phyloP scores from a whole-genome alignment of 2,888 invertebrate species.

The Arge pagana region DNA sequence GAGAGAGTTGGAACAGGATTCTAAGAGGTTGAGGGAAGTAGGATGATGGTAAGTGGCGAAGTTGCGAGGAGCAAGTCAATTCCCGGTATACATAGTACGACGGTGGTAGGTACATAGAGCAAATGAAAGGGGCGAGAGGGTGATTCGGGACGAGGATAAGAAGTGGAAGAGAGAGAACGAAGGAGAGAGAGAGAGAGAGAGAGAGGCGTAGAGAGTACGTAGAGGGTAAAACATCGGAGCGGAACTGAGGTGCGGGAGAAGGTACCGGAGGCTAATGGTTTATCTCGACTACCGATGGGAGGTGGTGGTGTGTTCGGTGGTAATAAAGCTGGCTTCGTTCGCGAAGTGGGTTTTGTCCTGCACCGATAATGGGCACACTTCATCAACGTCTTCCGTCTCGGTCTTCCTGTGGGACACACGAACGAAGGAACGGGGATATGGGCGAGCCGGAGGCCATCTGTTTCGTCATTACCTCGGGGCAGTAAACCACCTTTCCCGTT shows the following conservation, averaged over 20 bases:
- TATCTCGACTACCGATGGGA: constrained; percentile 31
- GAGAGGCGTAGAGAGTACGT: not conserved
- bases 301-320: constrained; percentile 48
- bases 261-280: constrained; percentile 7
- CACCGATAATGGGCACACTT: constrained; percentile 56
- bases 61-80: no score
- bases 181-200: not conserved
- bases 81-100: no score
- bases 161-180: not conserved
- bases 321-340: constrained; percentile 54
- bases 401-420: constrained; percentile 49
- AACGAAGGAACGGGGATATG: constrained; percentile 27
- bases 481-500: constrained; percentile 52
- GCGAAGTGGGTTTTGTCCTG: constrained; percentile 54
- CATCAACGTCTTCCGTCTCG: constrained; percentile 48
- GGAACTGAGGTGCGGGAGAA: not conserved
- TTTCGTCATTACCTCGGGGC: constrained; percentile 57
- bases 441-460: constrained; percentile 52
- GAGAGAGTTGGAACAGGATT: no score
- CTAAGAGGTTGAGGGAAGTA: no score
- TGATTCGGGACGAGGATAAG: no score
- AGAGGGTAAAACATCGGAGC: constrained; percentile 8
- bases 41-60: no score
- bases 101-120: no score
- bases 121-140: no score